A percentile compares a stretch with the other conserved stretches of the same genome.
phyloP scores from a whole-genome alignment of 1,140 invertebrate species.

The Kradibia gibbosae region DNA sequence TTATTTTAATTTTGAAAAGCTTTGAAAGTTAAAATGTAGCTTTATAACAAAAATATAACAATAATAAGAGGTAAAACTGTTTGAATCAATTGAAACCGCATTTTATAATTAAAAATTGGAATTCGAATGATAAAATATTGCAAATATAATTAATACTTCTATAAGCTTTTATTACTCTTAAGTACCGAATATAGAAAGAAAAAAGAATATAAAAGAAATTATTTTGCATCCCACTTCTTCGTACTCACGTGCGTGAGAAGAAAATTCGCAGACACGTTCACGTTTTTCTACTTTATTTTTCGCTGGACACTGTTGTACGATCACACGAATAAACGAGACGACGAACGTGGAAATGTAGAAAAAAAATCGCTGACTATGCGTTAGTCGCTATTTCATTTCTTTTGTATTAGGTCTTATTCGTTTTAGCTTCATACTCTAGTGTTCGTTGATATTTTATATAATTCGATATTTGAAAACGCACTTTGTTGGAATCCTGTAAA shows the following conservation, averaged over 20 bases:
- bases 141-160: too few species aligned
- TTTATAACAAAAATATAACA: background rate
- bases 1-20: background rate
- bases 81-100: too few species aligned
- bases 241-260: background rate
- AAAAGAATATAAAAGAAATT: background rate
- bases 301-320: too few species aligned
- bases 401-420: background rate
- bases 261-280: constrained; percentile 25
- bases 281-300: background rate
- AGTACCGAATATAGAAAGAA: background rate
- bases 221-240: background rate
- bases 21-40: background rate
- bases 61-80: background rate
- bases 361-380: background rate
- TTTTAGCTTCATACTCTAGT: background rate
- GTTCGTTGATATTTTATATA: background rate
- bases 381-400: background rate
- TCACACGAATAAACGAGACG: background rate
- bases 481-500: background rate
- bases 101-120: too few species aligned
- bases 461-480: background rate
- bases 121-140: too few species aligned
- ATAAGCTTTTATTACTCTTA: background rate
- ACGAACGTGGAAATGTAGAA: background rate